Evolutionary conservation across 2,113 vertebrate genomes (phyloP), one percentile per base, ranked within the genome.

Genomic region (Lampris incognitus): DNA sequence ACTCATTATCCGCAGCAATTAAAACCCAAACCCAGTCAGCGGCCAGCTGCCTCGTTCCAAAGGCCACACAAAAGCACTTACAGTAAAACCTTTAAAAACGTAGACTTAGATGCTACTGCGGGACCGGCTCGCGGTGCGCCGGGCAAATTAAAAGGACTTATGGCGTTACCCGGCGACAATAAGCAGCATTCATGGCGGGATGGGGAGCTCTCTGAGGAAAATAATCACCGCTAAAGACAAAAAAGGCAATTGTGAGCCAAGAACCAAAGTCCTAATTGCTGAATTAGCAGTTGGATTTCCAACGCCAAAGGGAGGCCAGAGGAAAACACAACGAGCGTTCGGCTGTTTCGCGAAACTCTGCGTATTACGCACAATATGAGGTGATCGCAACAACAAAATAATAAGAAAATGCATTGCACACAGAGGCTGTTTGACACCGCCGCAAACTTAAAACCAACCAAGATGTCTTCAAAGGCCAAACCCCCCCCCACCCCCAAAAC

Each of bases 1-100:
- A 89, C 54, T 72, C 83, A 84, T 93, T 92, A 90, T 87, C 83
- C 83, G 81, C 76, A 88, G 75, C 50, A 94, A 92, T 89, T 94
- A 95, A 93, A 93, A 90, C 61, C 79, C 79, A 93, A 95, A 93
- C 93, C 86, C 78, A 85, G 89, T 72, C 73, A 87, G 87, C 59
- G 86, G 78, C 70, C 88, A 91, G 87, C 79, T 77, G 54, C 69
- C 76, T 85, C 49, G 54, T 85, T 91, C 24, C 24, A 24, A 78
- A 74, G 81, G 79, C 83, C 81, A 84, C 78, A 84, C 77, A 66
- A 76, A 80, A 83, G 85, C 88, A 83, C 79, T 74, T 79, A 88
- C 46, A 24, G 24, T 24, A 72, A 88, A 87, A 83, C 77, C 77
- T 81, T 81, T 56, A 0, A 83, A 85, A 82, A 24, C 64, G 58